Evolutionary conservation across 2,113 vertebrate genomes (phyloP).

Genomic region (Meleagris gallopavo): DNA sequence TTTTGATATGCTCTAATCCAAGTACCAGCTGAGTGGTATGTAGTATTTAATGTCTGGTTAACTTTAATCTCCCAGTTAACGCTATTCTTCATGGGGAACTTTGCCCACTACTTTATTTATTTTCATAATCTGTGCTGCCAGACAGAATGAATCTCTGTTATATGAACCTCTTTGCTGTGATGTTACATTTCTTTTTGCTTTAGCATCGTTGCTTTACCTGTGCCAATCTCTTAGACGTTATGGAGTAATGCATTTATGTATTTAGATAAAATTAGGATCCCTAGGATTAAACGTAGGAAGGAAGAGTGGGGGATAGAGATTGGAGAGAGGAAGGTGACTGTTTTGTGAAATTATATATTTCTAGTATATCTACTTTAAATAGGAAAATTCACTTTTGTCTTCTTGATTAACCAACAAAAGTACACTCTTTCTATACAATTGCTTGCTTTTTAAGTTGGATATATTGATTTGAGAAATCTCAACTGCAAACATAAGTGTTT

Average conservation of each 20-base stretch:
- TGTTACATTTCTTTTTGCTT: slow-evolving; percentile 40
- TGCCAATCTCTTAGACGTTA: not conserved
- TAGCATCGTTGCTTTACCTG: slow-evolving; percentile 7
- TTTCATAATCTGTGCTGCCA: slow-evolving; percentile 53
- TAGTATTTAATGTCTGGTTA: slow-evolving; percentile 16
- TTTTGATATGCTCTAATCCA: slow-evolving; percentile 43
- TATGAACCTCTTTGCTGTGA: slow-evolving; percentile 17
- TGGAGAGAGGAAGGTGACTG: not conserved
- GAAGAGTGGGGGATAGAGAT: not conserved
- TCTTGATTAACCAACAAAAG: not conserved
- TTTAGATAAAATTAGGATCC: slow-evolving; percentile 1
- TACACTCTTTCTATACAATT: not conserved
- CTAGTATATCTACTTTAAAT: not conserved
- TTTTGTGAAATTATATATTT: not conserved
- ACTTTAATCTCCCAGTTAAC: slow-evolving; percentile 21
- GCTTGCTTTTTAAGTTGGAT: not conserved
- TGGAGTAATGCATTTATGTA: not conserved
- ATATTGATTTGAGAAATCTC: not conserved
- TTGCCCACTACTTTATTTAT: slow-evolving; percentile 38
- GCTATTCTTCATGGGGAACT: not conserved
- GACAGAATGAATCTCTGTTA: slow-evolving; percentile 22
- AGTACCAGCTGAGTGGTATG: not conserved
- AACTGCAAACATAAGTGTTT: not conserved
- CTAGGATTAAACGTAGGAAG: not conserved
- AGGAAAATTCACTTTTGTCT: slow-evolving; percentile 14